Evolutionary conservation across 2,797 vertebrate genomes (phyloP), one percentile per base, ranked within the genome.

Genomic region (Anabas testudineus): DNA sequence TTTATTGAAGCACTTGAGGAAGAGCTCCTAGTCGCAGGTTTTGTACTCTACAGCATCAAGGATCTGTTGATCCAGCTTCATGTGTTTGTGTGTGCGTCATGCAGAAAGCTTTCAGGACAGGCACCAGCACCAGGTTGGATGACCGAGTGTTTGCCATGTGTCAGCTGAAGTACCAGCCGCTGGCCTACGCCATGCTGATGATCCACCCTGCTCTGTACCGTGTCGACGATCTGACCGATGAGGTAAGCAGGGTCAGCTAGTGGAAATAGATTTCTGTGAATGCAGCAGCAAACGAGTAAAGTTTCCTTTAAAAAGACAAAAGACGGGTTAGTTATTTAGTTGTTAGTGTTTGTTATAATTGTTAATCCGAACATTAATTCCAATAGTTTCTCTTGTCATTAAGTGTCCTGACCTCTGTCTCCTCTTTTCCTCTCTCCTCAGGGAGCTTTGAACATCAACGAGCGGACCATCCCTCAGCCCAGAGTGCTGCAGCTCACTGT

Each of bases 81-180:
- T 56, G n/a, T 47, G 19, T 73, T 34, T 67, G 15, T 78, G 24
- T 70, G 13, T 43, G 6, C 39, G 2, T 39, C 30, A 58, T 78
- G 5, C 88, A 99, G 97, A 97, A 95, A 93, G 95, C 96, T 59
- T 99, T 99, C 93, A 94, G 98, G 87, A 96, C 96, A 1, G 96
- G 97, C 43, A 97, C 95, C 42, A 96, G 90, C 46, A 92, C 95
- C 36, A 92, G 95, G 49, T 89, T 99, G 80, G 97, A 99, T 73
- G 97, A 99, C 48, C 94, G 97, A 4, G 93, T 97, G 75, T 97
- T 95, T 75, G 94, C 96, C 77, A 98, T 99, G 97, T 97, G 94
- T 85, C 97, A 98, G 90, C 94, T 99, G 79, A 99, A 99, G 84
- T 96, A 95, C 87, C 97, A 99, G 87, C 97, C 98, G 1, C 91